Evolutionary conservation across 2,888 invertebrate species (phyloP), one percentile per base, ranked within the genome.

Genomic region (Tubiluchus corallicola): DNA sequence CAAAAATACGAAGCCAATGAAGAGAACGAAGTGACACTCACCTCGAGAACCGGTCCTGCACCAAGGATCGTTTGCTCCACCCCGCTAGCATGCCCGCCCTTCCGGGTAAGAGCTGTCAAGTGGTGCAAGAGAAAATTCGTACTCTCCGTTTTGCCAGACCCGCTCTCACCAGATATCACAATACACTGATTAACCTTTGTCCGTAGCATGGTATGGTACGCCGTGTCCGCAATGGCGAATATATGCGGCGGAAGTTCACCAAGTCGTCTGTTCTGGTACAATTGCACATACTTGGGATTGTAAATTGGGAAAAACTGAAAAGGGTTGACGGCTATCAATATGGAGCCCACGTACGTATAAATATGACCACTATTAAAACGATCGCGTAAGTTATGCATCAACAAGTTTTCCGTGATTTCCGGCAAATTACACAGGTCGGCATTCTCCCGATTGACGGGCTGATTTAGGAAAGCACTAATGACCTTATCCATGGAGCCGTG

Each of bases 131-230:
- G 72, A 64, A 92, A 83, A 71, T 90, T 90, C 20, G 92, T 92
- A 62, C 85, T 87, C 64, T 92, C 92, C 2, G 92, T 92, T 69
- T 92, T 92, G 3, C 90, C 88, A n/a, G 83, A 84, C 48, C 88
- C 88, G 63, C 83, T 84, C 66, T 88, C 87, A 20, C 87, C 87
- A 60, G 84, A 85, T 55, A 94, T 92, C 55, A 92, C 90, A 57
- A 92, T 85, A 64, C 90, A 92, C 70, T 82, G 81, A 65, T 90
- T 90, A 52, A 78, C 76, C 59, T 80, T 75, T 57, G 83, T 82
- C 53, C 83, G 78, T 51, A 92, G 71, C 92, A 92, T 92, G 62
- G 82, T 81, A 64, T 87, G 83, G 64, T 87, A 90, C 18, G 88
- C 87, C 15, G 84, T 79, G 63, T 88, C 88, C 4, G 88, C 88